Evolutionary conservation across 1,140 invertebrate species (phyloP).

Genomic region (Caenorhabditis brenneri): DNA sequence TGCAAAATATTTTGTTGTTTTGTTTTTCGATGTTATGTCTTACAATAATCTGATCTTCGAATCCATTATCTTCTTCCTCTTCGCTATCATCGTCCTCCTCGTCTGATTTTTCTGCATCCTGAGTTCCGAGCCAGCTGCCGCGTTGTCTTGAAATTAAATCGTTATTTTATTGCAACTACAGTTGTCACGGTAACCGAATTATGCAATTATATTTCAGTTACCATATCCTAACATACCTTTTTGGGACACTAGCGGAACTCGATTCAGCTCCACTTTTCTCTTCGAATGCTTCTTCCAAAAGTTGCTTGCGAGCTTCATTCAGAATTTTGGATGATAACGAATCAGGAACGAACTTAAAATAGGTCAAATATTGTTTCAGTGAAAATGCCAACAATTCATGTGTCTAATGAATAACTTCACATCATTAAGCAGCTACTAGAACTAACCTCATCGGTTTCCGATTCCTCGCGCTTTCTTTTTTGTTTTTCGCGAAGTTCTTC

Average conservation of each 20-base stretch:
- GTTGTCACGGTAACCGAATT: background rate
- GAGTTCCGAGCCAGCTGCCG: constrained; percentile 49
- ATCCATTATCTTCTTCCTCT: constrained; percentile 49
- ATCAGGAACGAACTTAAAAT: constrained; percentile 54
- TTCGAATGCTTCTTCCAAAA: constrained; percentile 59
- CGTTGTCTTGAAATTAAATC: constrained; percentile 48
- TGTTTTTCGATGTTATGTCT: too few relatives aligned
- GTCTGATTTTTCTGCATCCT: constrained; percentile 44
- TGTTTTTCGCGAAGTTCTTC: constrained; percentile 45
- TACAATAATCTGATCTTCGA: constrained; percentile 54
- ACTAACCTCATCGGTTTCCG: constrained; percentile 43
- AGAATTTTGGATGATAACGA: constrained; percentile 63
- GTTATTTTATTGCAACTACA: background rate
- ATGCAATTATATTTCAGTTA: background rate
- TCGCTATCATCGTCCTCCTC: constrained; percentile 58
- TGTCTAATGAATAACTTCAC: too few relatives aligned
- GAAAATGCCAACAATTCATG: too few relatives aligned
- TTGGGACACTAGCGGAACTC: background rate
- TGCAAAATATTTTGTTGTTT: too few relatives aligned
- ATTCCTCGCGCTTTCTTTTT: constrained; percentile 54
- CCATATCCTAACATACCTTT: constrained; percentile 25
- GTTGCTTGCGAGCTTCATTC: constrained; percentile 58
- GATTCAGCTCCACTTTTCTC: constrained; percentile 51
- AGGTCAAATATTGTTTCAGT: background rate
- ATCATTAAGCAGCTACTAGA: too few relatives aligned